Conservation (phyloP, 2,888 invertebrate species). For the Taenaris catops region DNA sequence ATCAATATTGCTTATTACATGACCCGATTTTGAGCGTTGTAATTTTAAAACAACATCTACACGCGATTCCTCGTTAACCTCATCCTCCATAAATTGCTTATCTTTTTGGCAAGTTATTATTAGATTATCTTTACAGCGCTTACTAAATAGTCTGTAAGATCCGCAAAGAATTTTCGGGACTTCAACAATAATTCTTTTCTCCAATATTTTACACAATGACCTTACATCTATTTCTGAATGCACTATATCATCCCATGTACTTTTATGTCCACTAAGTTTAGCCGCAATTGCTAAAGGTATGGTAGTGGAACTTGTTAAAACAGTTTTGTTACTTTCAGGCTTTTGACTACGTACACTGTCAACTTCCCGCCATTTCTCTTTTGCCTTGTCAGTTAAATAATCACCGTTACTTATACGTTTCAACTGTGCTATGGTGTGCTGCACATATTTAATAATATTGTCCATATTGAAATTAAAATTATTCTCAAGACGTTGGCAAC, state of each 20-base stretch:
- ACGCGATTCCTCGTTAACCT: conserved; percentile 32
- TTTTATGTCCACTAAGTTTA: conserved; percentile 32
- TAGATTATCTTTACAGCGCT: conserved; percentile 45
- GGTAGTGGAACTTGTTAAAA: conserved; percentile 47
- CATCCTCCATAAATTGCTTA: conserved; percentile 11
- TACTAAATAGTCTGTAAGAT: conserved; percentile 47
- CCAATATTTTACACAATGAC: conserved; percentile 55
- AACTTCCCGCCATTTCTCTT: conserved; percentile 59
- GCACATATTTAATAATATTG: conserved; percentile 57
- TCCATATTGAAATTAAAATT: conserved; percentile 68
- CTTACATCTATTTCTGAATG: conserved; percentile 62
- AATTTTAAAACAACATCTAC: conserved; percentile 53
- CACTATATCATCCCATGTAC: conserved; percentile 54
- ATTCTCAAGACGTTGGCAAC: conserved; percentile 57
- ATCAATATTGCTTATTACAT: conserved; percentile 48
- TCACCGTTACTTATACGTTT: conserved; percentile 70
- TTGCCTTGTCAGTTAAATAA: conserved; percentile 61
- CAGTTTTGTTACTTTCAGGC: conserved; percentile 27
- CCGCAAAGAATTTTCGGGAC: conserved; percentile 55
- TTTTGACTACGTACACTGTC: conserved; percentile 12
- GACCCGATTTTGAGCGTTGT: conserved; percentile 44
- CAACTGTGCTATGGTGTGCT: conserved; percentile 63
- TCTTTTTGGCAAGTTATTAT: conserved; percentile 49
- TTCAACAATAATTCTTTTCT: conserved; percentile 57
- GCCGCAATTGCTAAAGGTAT: conserved; percentile 50